Base-by-base conservation (phyloP, 2,113 vertebrate species). In the Machaerirhynchus nigripectus region DNA sequence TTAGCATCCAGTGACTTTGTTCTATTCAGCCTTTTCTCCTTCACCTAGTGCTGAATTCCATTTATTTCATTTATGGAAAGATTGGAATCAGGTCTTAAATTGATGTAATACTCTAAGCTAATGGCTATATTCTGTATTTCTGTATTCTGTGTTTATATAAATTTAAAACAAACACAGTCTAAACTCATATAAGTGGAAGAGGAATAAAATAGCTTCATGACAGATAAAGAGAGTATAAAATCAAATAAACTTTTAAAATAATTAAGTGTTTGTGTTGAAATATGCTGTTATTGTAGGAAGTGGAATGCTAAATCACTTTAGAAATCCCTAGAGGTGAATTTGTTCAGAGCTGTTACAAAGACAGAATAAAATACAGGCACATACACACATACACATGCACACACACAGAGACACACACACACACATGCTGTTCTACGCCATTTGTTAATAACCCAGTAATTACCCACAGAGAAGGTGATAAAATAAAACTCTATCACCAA, bases 201-300 rank as follows among this genome's bases (percentile, higher is more conserved):
- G 64, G 28, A 44, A 81, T 84, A 86, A 95, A 94, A 93, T 59
- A 91, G 6, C 40, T 86, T 47, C 64, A 76, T 87, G 89, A 81
- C n/a, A 92, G 70, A 82, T 85, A 95, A 91, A 89, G 28, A 86
- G 56, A 87, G n/a, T 35, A 75, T 53, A 63, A 95, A 94, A 93
- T 46, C 21, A 93, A 95, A 88, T 64, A 91, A 93, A 57, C 26
- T 11, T 73, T 81, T 75, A 68, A 44, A 91, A 96, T 86, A 91
- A 95, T 90, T 91, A 88, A 93, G 16, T 78, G 24, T 44, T 86
- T 76, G 7, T 82, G 14, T 61, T 90, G 73, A 95, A 93, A 70
- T 90, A 76, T 27, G 15, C 14, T 95, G 44, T 84, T 94, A 88
- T 84, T 93, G 30, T 74, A 95, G 47, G 28, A 90, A 83, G 13